Conservation (phyloP, 2,888 invertebrate species). For the Cheilosia impressa region DNA sequence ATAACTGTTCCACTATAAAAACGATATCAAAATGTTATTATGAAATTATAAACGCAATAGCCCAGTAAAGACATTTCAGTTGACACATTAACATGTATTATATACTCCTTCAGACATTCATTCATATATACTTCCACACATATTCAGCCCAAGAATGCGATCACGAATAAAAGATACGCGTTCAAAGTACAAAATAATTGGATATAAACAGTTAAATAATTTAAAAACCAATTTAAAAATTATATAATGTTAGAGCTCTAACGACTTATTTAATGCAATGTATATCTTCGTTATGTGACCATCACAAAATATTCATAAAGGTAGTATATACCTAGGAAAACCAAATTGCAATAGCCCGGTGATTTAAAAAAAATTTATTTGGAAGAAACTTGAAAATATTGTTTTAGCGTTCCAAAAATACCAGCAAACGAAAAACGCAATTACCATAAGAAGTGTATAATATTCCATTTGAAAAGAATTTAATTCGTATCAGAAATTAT, state of each 20-base stretch:
- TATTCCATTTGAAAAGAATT: slow-evolving; percentile 46
- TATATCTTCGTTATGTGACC: slow-evolving; percentile 6
- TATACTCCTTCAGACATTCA: neutral
- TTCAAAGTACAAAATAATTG: slow-evolving; percentile 70
- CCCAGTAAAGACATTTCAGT: slow-evolving; percentile 65
- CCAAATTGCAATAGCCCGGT: slow-evolving; percentile 80
- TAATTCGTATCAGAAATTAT: slow-evolving; percentile 13
- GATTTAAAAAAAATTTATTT: slow-evolving; percentile 70
- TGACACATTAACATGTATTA: neutral
- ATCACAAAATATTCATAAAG: neutral
- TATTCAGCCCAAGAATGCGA: slow-evolving; percentile 5
- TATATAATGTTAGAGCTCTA: slow-evolving; percentile 12
- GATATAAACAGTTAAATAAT: slow-evolving; percentile 29
- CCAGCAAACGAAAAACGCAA: slow-evolving; percentile 83
- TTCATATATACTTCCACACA: neutral
- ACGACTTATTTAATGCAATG: slow-evolving; percentile 35
- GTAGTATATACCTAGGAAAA: slow-evolving; percentile 48
- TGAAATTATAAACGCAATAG: slow-evolving; percentile 75
- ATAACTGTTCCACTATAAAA: slow-evolving; percentile 11
- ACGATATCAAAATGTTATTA: neutral
- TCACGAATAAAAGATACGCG: neutral
- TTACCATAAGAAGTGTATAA: slow-evolving; percentile 75
- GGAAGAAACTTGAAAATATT: slow-evolving; percentile 72
- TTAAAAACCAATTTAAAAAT: neutral
- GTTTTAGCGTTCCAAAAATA: slow-evolving; percentile 77